Percentiles rank a stretch among this genome's conserved stretches.
phyloP scores from a whole-genome alignment of 2,888 invertebrate species.

The Druceiella hillmani region DNA sequence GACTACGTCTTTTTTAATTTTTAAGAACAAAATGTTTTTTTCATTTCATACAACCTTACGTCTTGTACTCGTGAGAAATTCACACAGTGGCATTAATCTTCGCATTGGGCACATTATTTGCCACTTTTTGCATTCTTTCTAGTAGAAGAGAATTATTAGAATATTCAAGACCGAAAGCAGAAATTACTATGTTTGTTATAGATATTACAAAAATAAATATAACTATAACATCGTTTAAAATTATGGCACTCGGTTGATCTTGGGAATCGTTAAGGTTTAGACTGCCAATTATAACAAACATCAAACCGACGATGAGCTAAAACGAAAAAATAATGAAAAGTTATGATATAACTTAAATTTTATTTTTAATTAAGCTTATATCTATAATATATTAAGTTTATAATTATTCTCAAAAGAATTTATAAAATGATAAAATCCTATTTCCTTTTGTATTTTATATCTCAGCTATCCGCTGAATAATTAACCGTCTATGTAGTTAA shows the following conservation, averaged over 20 bases:
- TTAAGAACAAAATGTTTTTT: no score
- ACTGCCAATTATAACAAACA: conserved; percentile 79
- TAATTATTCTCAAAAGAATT: no score
- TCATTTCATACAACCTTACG: no score
- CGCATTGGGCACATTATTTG: conserved; percentile 26
- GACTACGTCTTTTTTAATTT: no score
- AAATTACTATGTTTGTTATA: conserved; percentile 73
- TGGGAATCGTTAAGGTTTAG: conserved; percentile 72
- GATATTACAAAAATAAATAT: conserved; percentile 78
- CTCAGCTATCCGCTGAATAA: no score
- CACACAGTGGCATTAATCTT: conserved; percentile 30
- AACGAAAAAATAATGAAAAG: conserved; percentile 34
- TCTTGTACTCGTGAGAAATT: conserved; percentile 18
- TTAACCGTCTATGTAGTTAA: no score
- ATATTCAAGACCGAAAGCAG: conserved; percentile 79
- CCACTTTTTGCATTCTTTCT: conserved; percentile 39
- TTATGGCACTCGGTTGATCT: conserved; percentile 69
- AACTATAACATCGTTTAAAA: conserved; percentile 76
- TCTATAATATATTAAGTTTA: no score
- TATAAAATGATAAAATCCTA: no score
- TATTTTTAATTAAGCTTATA: no score
- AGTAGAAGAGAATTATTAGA: conserved; percentile 60
- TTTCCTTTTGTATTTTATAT: no score
- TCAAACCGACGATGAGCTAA: conserved; percentile 75
- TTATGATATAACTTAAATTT: no score